These are phyloP conservation scores for Xiphophorus maculatus DNA, from an alignment of 2,113 vertebrate genomes.

Conservation along the genomic window DNA sequence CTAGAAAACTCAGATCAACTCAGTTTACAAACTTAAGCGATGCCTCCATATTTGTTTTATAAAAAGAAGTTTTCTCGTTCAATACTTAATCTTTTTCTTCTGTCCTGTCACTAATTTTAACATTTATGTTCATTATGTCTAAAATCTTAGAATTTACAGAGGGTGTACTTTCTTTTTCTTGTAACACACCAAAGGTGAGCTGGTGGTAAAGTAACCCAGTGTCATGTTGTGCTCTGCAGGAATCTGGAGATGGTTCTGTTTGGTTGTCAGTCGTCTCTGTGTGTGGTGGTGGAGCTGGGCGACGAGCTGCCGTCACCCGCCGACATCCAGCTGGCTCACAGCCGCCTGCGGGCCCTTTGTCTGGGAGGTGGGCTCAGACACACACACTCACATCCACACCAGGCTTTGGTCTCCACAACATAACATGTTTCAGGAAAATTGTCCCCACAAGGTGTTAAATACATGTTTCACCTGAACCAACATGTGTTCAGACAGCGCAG, in stretches of 20 bases:
- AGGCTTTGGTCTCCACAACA: no score
- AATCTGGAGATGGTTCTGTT: slow-evolving; percentile 88
- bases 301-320: slow-evolving; percentile 86
- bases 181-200: neutral
- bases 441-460: no score
- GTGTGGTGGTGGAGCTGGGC: slow-evolving; percentile 84
- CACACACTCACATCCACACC: neutral
- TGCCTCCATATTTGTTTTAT: no score
- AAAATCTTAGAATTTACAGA: no score
- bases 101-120: no score
- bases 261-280: slow-evolving; percentile 84
- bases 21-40: no score
- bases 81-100: no score
- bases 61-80: no score
- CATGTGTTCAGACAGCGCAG: slow-evolving; percentile 1
- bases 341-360: slow-evolving; percentile 85
- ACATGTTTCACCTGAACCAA: slow-evolving; percentile 7
- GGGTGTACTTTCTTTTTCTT: no score
- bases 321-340: slow-evolving; percentile 88
- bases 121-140: no score
- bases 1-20: no score
- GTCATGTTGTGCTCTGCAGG: slow-evolving; percentile 60
- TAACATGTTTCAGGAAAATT: no score
- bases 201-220: neutral
- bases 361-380: slow-evolving; percentile 81